Conservation (phyloP, 2,113 vertebrate species). For the Mystacornis crossleyi region DNA sequence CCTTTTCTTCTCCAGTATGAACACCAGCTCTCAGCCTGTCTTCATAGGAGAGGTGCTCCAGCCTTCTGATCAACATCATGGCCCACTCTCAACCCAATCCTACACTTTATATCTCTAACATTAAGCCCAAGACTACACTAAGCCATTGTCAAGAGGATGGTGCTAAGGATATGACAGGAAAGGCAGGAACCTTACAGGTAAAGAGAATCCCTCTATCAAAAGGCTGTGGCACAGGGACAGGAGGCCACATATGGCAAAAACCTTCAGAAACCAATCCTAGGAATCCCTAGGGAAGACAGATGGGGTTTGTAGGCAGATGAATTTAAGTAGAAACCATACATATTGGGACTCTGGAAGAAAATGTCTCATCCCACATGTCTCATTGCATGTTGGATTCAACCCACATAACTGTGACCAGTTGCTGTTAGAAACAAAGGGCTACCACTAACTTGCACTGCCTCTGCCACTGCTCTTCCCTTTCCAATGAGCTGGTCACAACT, state of each 20-base stretch:
- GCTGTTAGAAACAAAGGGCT: neutral
- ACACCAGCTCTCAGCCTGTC: neutral
- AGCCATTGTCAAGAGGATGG: neutral
- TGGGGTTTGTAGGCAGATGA: neutral
- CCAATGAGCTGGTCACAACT: neutral
- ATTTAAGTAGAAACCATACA: neutral
- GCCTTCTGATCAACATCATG: neutral
- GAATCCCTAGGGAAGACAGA: neutral
- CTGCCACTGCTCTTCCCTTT: neutral
- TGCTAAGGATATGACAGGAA: neutral
- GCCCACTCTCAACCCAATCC: neutral
- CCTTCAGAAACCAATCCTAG: neutral
- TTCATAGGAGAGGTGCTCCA: neutral
- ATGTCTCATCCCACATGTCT: neutral
- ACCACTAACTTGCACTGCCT: neutral
- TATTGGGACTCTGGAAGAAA: neutral
- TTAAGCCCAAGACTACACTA: constrained; percentile 12
- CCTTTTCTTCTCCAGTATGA: neutral
- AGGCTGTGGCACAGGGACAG: neutral
- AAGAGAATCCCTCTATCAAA: neutral
- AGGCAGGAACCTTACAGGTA: neutral
- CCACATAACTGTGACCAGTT: neutral
- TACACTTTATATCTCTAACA: neutral
- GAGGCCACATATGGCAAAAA: neutral
- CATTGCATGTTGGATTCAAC: neutral